These are phyloP conservation scores for Dynastes tityus DNA, from an alignment of 2,888 invertebrate genomes.

Conservation along the genomic window DNA sequence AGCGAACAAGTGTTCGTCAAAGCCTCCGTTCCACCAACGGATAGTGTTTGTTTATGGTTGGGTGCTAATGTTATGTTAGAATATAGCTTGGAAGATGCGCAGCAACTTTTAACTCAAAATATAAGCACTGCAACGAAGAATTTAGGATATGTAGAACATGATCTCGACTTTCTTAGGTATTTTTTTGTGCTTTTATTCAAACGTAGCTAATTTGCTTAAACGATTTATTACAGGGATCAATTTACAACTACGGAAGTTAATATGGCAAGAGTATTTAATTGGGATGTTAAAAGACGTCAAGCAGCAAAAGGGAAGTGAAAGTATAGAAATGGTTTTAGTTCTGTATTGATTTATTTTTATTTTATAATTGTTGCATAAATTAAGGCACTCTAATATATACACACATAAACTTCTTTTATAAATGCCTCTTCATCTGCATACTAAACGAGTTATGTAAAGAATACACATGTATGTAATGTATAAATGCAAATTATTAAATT, in stretches of 20 bases:
- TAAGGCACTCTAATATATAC: slow-evolving; percentile 45
- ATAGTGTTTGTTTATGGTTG: slow-evolving; percentile 88
- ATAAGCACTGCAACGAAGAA: slow-evolving; percentile 88
- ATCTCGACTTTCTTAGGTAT: slow-evolving; percentile 92
- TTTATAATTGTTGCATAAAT: slow-evolving; percentile 26
- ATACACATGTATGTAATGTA: slow-evolving; percentile 19
- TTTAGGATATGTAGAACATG: slow-evolving; percentile 89
- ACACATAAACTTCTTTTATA: slow-evolving; percentile 35
- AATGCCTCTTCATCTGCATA: slow-evolving; percentile 30
- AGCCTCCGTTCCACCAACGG: slow-evolving; percentile 90
- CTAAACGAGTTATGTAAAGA: slow-evolving; percentile 20
- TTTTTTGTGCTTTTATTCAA: slow-evolving; percentile 44
- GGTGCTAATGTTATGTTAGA: slow-evolving; percentile 98
- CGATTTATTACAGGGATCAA: slow-evolving; percentile 84
- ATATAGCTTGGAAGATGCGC: slow-evolving; percentile 93
- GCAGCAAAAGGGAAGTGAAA: slow-evolving; percentile 68
- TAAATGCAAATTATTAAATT: slow-evolving; percentile 32
- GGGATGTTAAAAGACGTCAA: slow-evolving; percentile 95
- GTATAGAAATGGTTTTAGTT: slow-evolving; percentile 11
- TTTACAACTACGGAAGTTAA: slow-evolving; percentile 99
- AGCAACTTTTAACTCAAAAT: slow-evolving; percentile 86
- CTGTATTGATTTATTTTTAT: slow-evolving; percentile 33
- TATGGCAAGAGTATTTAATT: slow-evolving; percentile 98
- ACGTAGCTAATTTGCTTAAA: slow-evolving; percentile 26
- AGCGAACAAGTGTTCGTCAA: slow-evolving; percentile 89